Base-by-base conservation (phyloP, 2,797 vertebrate genomes). In the Urosaurus nigricauda region DNA sequence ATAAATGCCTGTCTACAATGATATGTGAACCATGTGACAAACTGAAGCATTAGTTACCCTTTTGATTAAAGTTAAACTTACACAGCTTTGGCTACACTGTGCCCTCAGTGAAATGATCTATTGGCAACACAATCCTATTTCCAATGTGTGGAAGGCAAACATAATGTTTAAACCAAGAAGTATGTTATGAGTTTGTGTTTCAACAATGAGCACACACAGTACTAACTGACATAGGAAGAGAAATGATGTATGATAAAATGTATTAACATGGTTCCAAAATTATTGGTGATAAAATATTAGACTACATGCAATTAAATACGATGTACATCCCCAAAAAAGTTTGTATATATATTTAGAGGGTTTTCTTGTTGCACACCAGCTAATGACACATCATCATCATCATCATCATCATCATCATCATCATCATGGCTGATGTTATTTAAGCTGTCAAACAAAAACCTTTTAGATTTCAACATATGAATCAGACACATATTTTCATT, bases 141-240 rank as follows among this genome's bases (percentile, higher is more conserved):
- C 89, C n/a, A 85, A 91, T 81, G 85, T 95, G 87, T 93, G 90
- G 89, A 93, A 96, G 89, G 94, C 88, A 96, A 96, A 96, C 90
- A 60, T 92, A 94, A 95, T 94, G 93, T 88, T 96, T 88, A 93
- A 97, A 94, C 91, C 94, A 96, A 96, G 94, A 91, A 94, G 77
- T 91, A 94, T 0, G 0, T 84, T 89, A 96, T 92, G 96, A 95
- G 93, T 92, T 89, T 88, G 91, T 90, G 91, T 91, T 93, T 73
- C 26, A 96, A 96, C 96, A 94, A 94, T 94, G 95, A 95, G 88
- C 95, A 95, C 94, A 95, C 95, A 97, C 96, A 83, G 12, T 94
- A 96, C 88, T 93, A 92, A 95, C 95, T 91, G 91, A 96, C 96
- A 96, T 93, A 95, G 92, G 93, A 92, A 87, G 93, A 96, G 92